Evolutionary conservation across 2,797 vertebrate species (phyloP).

Genomic region (Peromyscus aztecus): DNA sequence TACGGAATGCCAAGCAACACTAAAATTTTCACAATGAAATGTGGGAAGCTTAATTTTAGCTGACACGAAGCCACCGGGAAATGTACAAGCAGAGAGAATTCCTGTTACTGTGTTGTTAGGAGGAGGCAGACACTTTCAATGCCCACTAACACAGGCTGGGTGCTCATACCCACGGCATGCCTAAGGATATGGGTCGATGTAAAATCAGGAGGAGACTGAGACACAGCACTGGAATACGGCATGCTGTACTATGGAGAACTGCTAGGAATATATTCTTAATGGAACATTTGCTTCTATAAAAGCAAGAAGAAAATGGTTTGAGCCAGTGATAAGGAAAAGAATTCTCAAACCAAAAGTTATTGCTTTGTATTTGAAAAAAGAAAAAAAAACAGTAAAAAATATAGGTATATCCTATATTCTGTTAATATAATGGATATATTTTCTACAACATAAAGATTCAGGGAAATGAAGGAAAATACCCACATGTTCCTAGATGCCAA

Average conservation of each 20-base stretch:
- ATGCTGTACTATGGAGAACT: not conserved
- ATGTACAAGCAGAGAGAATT: not conserved
- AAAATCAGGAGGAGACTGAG: not conserved
- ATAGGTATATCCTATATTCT: not conserved
- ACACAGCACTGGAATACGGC: not conserved
- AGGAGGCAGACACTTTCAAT: not conserved
- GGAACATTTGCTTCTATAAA: constrained; percentile 44
- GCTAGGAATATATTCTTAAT: not conserved
- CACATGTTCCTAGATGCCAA: constrained; percentile 44
- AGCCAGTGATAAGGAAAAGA: not conserved
- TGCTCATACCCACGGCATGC: not conserved
- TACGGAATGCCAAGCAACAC: constrained; percentile 33
- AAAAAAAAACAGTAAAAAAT: not conserved
- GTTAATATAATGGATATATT: not conserved
- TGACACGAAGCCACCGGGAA: not conserved
- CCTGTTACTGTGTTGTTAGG: not conserved
- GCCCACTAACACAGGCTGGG: not conserved
- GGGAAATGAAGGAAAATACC: constrained; percentile 41
- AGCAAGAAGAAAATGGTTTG: constrained; percentile 25
- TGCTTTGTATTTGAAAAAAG: not conserved
- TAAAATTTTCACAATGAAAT: not conserved
- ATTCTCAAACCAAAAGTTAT: not conserved
- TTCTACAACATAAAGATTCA: constrained; percentile 26
- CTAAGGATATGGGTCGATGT: not conserved
- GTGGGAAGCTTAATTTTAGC: constrained; percentile 2